Percentiles rank a stretch among this genome's conserved stretches.
Conservation (phyloP, 1,140 invertebrate species). For the Carposina sasakii region DNA sequence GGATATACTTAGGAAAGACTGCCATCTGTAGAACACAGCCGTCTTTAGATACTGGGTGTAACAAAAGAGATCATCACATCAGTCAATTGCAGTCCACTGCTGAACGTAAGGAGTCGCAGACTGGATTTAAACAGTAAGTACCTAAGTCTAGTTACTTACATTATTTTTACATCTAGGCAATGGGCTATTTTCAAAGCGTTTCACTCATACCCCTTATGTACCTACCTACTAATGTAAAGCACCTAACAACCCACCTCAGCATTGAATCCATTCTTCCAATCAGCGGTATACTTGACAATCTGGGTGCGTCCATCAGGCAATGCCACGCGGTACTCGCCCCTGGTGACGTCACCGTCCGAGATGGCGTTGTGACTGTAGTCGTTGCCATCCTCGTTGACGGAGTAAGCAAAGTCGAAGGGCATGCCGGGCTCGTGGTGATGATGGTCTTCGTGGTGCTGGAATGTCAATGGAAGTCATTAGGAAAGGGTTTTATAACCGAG, state of each 20-base stretch:
- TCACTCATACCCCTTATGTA: not conserved
- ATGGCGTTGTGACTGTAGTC: constrained; percentile 89
- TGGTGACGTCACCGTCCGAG: constrained; percentile 80
- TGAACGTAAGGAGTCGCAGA: too few relatives aligned
- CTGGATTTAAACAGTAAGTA: too few relatives aligned
- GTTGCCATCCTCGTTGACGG: constrained; percentile 87
- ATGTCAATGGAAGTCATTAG: too few relatives aligned
- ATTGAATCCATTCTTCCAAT: constrained; percentile 86
- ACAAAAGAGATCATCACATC: too few relatives aligned
- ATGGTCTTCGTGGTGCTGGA: constrained; percentile 60
- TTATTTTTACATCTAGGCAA: too few relatives aligned
- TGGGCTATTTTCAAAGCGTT: too few relatives aligned
- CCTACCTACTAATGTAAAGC: not conserved
- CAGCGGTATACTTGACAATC: constrained; percentile 80
- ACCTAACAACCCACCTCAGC: constrained; percentile 70
- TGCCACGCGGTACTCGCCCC: constrained; percentile 81
- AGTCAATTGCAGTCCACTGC: too few relatives aligned
- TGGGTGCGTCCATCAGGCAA: constrained; percentile 82
- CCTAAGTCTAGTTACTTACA: too few relatives aligned
- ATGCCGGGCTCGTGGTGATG: constrained; percentile 85
- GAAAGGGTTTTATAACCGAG: too few relatives aligned
- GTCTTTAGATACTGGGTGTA: too few relatives aligned
- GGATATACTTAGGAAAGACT: too few relatives aligned
- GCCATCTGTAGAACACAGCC: too few relatives aligned
- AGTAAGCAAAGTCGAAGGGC: constrained; percentile 90